Evolutionary conservation across 30 jellyfish, hydroid and myxozoan species (phyloP).

Genomic region (Nemopilema nomurai): DNA sequence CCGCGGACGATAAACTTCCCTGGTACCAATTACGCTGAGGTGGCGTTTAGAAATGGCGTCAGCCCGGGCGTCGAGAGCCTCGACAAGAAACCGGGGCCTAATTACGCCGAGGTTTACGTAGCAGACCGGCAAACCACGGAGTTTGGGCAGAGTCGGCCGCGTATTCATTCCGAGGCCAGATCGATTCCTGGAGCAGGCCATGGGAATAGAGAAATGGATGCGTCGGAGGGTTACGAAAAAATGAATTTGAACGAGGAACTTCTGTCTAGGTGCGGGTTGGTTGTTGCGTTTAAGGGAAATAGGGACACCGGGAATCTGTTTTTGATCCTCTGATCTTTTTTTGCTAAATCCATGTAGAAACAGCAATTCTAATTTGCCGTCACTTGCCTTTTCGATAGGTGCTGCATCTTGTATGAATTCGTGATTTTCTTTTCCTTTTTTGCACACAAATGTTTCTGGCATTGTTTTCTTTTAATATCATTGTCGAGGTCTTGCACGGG

Average conservation of each 20-base stretch:
- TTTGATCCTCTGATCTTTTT: too few relatives aligned
- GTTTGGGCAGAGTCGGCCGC: background rate
- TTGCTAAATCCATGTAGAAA: too few relatives aligned
- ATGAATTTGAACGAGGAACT: slow-evolving; percentile 48
- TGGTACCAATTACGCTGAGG: background rate
- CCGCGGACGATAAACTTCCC: background rate
- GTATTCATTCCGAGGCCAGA: slow-evolving; percentile 45
- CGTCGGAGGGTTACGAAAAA: slow-evolving; percentile 41
- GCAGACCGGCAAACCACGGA: slow-evolving; percentile 9
- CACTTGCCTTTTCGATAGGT: too few relatives aligned
- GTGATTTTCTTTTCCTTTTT: too few relatives aligned
- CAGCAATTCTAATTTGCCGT: too few relatives aligned
- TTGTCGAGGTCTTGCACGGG: too few relatives aligned
- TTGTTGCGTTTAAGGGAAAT: too few relatives aligned
- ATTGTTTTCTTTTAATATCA: too few relatives aligned
- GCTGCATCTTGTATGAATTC: too few relatives aligned
- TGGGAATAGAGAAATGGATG: slow-evolving; percentile 3
- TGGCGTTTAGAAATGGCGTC: background rate
- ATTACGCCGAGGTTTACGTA: slow-evolving; percentile 50
- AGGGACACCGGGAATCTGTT: too few relatives aligned
- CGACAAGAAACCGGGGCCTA: background rate
- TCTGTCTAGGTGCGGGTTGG: slow-evolving; percentile 18
- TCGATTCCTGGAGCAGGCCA: slow-evolving; percentile 18
- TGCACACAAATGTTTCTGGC: too few relatives aligned
- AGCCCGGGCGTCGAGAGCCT: slow-evolving; percentile 26